phyloP scores from a whole-genome alignment of 2,797 vertebrate species.

The Malurus splendens region DNA sequence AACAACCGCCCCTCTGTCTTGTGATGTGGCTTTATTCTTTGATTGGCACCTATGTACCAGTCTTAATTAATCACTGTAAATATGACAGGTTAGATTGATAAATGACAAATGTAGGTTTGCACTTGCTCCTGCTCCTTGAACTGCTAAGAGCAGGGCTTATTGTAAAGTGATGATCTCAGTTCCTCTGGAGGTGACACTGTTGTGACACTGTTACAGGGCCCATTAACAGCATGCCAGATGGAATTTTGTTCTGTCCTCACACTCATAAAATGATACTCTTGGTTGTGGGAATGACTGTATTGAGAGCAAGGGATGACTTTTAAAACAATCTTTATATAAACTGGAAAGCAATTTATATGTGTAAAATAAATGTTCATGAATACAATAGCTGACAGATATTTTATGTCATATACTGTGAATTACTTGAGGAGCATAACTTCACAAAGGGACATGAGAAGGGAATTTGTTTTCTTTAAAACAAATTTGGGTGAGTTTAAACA shows the following conservation, averaged over 20 bases:
- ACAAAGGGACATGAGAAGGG: neutral
- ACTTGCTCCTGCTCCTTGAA: constrained; percentile 48
- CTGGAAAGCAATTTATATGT: constrained; percentile 28
- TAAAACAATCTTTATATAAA: constrained; percentile 25
- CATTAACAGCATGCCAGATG: constrained; percentile 69
- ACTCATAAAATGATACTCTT: constrained; percentile 55
- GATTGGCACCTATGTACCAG: neutral
- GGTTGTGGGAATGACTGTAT: constrained; percentile 34
- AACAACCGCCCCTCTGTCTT: neutral
- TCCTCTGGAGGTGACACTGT: constrained; percentile 62
- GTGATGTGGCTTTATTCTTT: neutral
- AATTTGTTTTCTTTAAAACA: neutral
- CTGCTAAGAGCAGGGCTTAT: constrained; percentile 40
- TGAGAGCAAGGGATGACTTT: constrained; percentile 37
- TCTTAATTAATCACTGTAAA: constrained; percentile 58
- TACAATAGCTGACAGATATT: neutral
- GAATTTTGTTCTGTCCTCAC: constrained; percentile 65
- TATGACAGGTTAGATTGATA: constrained; percentile 53
- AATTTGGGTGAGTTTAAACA: neutral
- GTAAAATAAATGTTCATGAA: neutral
- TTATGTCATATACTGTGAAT: neutral
- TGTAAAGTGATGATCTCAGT: constrained; percentile 57
- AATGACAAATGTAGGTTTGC: constrained; percentile 48
- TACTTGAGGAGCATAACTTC: neutral
- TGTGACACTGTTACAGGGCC: constrained; percentile 47